Evolutionary conservation across 2,113 vertebrate genomes (phyloP).

Genomic region (Nycticryphes semicollaris): DNA sequence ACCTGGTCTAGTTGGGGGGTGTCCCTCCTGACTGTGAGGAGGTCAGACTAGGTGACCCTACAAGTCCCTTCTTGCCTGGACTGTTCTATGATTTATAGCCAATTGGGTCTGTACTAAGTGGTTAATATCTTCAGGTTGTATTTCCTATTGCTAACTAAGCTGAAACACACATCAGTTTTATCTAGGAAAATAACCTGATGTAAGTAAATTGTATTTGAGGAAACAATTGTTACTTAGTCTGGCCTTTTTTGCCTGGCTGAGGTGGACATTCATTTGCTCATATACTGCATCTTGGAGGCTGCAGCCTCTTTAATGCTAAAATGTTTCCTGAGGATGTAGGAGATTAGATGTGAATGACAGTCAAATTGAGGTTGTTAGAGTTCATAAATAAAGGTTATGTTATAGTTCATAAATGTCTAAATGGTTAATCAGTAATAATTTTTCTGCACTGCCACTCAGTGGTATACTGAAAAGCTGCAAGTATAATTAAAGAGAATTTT

Average conservation of each 20-base stretch:
- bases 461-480: neutral
- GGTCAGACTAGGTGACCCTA: too few species aligned
- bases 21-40: too few species aligned
- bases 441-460: neutral
- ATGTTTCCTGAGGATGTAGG: neutral
- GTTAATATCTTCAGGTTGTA: neutral
- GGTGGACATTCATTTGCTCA: neutral
- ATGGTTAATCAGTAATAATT: neutral
- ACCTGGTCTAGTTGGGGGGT: too few species aligned
- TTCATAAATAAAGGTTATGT: neutral
- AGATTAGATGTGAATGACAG: neutral
- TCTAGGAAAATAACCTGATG: neutral
- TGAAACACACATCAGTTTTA: neutral
- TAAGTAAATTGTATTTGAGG: neutral
- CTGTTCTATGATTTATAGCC: neutral
- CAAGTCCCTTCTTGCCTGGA: too few species aligned
- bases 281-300: neutral
- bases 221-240: neutral
- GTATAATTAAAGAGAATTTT: neutral
- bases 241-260: neutral
- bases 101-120: neutral
- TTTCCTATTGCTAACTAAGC: neutral
- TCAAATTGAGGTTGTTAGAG: neutral
- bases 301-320: neutral
- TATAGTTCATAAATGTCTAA: neutral